Conservation (phyloP, 2,797 vertebrate genomes). For the Picus viridis region DNA sequence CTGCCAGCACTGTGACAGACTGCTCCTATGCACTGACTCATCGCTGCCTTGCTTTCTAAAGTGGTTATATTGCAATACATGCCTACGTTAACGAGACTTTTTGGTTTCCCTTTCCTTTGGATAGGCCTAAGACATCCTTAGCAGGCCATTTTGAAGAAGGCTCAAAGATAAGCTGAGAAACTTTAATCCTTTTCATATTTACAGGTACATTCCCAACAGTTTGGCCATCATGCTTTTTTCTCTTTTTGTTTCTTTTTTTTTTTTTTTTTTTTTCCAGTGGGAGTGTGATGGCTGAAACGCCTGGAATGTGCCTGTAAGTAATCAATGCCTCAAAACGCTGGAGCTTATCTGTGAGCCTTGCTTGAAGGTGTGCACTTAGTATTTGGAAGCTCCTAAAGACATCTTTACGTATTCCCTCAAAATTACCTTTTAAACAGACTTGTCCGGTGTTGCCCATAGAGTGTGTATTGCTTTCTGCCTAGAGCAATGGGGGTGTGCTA, state of each 20-base stretch:
- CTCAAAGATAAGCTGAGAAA: constrained; percentile 37
- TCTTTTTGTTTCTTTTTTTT: constrained; percentile 9
- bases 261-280: not conserved
- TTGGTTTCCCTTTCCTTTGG: not conserved
- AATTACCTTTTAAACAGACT: not conserved
- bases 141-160: not conserved
- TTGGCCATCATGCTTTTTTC: constrained; percentile 10
- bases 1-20: not conserved
- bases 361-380: constrained; percentile 6
- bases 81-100: not conserved
- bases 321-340: not conserved
- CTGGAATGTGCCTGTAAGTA: constrained; percentile 54
- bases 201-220: constrained; percentile 50
- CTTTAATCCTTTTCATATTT: constrained; percentile 61
- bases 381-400: not conserved
- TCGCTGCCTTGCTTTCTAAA: not conserved
- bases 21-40: not conserved
- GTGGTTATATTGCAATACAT: not conserved
- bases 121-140: not conserved
- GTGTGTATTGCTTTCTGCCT: not conserved
- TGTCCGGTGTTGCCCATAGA: not conserved
- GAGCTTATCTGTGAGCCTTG: constrained; percentile 11
- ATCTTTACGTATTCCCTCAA: not conserved
- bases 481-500: not conserved
- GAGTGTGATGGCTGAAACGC: not conserved